Evolutionary conservation across 1,140 invertebrate genomes (phyloP), one percentile per base, ranked within the genome.

Genomic region (Drosophila repleta): DNA sequence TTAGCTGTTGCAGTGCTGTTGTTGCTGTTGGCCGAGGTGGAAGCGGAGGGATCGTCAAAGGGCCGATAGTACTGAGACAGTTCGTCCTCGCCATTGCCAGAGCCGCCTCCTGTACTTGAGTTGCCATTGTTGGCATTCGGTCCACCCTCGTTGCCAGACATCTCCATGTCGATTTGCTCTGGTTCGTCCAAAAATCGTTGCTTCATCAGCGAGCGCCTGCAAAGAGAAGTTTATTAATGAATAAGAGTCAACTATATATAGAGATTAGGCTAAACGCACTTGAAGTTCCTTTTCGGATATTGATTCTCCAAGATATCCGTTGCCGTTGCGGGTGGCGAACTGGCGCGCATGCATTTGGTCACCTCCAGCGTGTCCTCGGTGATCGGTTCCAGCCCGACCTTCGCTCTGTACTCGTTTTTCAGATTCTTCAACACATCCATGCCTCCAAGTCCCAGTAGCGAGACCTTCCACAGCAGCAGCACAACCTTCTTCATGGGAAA

Each of bases 401-500:
- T 94, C 73, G 94, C 93, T 13, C 98, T 93, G 76, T 97, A 95
- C 66, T 94, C 92, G 76, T 94, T 93, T 92, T 98, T 98, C 13
- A 96, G 91, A 69, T 95, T 93, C 87, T 95, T 95, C 1, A 99
- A 92, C 32, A 95, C 94, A 64, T 96, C 95, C 69, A 97, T 97
- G 11, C 98, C 98, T 20, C 98, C 98, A 17, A 99, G 93, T 10
- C 97, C 96, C 1, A 98, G 94, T 53, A 99, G 92, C 46, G 99
- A 94, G 3, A 98, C 94, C 93, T 99, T 99, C 98, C 98, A 99
- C 11, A 99, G 91, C 2, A 99, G 92, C n/a, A 99, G 92, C 24
- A 99, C 92, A 56, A 99, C 96, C 93, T 99, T 99, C 92, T 98
- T 99, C 94, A 99, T 99, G 13, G 98, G 98, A 93, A 98, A 99